A percentile compares a stretch with the other conserved stretches of the same genome.
Conservation (phyloP, 2,797 vertebrate genomes). For the Manis crassicaudata region DNA sequence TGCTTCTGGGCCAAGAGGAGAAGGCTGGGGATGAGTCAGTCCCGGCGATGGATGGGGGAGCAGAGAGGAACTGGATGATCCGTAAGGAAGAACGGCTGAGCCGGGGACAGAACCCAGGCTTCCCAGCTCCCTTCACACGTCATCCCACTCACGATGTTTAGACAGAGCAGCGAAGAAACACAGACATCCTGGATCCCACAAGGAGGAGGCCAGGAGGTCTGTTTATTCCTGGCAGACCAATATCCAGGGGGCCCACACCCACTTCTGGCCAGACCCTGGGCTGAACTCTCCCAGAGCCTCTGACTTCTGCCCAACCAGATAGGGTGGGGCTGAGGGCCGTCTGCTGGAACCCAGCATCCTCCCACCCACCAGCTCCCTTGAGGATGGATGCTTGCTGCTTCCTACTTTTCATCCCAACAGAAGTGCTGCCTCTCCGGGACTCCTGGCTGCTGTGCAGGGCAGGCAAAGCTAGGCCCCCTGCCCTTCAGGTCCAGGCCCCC, state of each 20-base stretch:
- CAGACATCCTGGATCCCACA: constrained; percentile 62
- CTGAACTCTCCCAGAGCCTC: constrained; percentile 72
- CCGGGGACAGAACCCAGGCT: constrained; percentile 25
- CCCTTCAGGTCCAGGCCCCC: not conserved
- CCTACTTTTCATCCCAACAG: not conserved
- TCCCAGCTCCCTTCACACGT: not conserved
- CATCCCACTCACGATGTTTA: constrained; percentile 72
- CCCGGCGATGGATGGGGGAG: not conserved
- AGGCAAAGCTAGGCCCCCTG: not conserved
- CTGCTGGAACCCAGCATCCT: not conserved
- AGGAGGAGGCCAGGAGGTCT: constrained; percentile 57
- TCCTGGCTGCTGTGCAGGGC: not conserved
- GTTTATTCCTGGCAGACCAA: constrained; percentile 64
- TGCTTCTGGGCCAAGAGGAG: not conserved
- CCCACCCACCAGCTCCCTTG: not conserved
- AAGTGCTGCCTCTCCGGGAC: not conserved
- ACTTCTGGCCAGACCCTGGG: constrained; percentile 40
- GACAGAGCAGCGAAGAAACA: constrained; percentile 64
- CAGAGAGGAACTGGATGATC: not conserved
- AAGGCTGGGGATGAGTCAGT: not conserved
- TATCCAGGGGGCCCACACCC: constrained; percentile 2
- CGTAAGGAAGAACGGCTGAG: not conserved
- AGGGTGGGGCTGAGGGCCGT: not conserved
- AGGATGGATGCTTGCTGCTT: not conserved
- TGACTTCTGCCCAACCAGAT: constrained; percentile 21